A percentile compares a stretch with the other conserved stretches of the same genome.
phyloP scores from a whole-genome alignment of 2,888 invertebrate species.

The Iselma pallidipennis region DNA sequence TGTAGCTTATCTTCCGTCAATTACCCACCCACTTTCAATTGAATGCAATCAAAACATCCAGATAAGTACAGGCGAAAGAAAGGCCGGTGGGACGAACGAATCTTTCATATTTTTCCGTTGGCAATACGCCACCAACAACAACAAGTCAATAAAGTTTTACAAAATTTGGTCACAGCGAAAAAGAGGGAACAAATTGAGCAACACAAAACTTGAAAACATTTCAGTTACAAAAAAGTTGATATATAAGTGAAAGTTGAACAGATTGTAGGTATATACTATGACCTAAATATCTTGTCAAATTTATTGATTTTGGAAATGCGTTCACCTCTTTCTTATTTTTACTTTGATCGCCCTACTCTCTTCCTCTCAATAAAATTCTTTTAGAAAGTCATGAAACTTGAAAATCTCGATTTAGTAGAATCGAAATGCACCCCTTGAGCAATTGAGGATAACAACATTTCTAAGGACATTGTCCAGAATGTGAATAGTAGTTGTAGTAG shows the following conservation, averaged over 20 bases:
- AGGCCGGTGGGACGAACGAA: not conserved
- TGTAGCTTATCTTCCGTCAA: not conserved
- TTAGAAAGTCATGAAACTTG: not conserved
- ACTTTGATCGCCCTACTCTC: too few relatives aligned
- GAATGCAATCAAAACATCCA: too few relatives aligned
- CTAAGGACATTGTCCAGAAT: slow-evolving; percentile 1
- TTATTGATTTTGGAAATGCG: not conserved
- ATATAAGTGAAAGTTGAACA: not conserved
- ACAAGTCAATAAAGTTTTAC: not conserved
- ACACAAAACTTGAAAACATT: not conserved
- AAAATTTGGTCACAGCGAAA: not conserved
- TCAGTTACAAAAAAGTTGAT: not conserved
- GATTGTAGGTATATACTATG: not conserved
- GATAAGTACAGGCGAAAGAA: not conserved
- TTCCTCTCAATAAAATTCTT: too few relatives aligned
- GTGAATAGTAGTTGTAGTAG: not conserved
- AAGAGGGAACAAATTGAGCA: not conserved
- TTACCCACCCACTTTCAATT: too few relatives aligned
- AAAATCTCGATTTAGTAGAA: not conserved
- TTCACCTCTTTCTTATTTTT: not conserved
- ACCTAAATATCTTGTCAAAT: not conserved
- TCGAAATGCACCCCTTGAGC: not conserved
- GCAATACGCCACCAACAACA: not conserved
- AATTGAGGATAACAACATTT: not conserved
- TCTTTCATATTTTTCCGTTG: not conserved